A percentile compares a stretch with the other conserved stretches of the same genome.
These are phyloP conservation scores for Xestoiulus laeticollis DNA, from an alignment of 2,888 invertebrate species.

Conservation along the genomic window DNA sequence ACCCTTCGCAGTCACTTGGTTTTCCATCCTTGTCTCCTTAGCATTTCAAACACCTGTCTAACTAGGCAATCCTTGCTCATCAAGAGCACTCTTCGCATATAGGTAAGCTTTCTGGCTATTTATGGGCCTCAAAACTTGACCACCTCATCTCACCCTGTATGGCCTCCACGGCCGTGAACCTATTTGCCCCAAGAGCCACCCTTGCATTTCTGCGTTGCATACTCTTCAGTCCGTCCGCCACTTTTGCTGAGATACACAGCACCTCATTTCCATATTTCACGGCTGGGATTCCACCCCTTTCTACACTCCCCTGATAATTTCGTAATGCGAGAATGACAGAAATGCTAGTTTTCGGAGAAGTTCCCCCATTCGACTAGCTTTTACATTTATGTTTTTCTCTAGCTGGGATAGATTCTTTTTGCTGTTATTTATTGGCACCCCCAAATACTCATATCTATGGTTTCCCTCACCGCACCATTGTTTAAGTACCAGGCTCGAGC, in stretches of 20 bases:
- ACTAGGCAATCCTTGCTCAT: not conserved
- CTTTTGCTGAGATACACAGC: not conserved
- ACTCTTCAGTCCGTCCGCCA: not conserved
- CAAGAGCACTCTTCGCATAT: not conserved
- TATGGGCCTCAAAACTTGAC: not conserved
- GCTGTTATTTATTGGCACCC: not conserved
- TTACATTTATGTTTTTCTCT: not conserved
- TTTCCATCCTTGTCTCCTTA: not conserved
- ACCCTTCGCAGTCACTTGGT: not conserved
- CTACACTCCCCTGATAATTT: not conserved
- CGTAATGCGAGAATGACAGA: not conserved
- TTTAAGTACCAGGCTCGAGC: not conserved
- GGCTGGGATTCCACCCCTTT: not conserved
- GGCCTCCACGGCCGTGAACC: not conserved
- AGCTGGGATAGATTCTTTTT: not conserved
- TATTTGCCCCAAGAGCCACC: not conserved
- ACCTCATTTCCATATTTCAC: not conserved
- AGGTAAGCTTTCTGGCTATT: not conserved
- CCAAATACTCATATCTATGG: not conserved
- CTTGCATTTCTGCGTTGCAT: not conserved
- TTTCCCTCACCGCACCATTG: not conserved
- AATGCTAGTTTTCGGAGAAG: not conserved
- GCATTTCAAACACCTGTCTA: not conserved
- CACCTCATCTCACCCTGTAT: not conserved
- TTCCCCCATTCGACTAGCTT: not conserved